These are phyloP conservation scores for Eupsittula cactorum DNA, from an alignment of 2,113 vertebrate species.

Conservation along the genomic window DNA sequence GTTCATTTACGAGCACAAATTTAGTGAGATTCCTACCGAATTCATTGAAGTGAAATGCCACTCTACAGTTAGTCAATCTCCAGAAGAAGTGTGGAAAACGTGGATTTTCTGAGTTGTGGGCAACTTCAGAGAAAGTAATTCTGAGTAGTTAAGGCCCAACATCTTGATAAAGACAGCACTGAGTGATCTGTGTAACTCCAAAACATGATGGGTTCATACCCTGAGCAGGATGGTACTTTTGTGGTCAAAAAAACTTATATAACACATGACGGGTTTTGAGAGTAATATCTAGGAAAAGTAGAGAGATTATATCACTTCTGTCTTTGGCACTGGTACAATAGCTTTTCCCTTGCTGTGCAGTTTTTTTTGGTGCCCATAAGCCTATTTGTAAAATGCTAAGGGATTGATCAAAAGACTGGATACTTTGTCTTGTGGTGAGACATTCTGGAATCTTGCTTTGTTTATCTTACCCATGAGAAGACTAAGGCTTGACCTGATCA, in stretches of 20 bases:
- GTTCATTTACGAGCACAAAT: neutral
- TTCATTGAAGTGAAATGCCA: neutral
- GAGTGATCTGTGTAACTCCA: neutral
- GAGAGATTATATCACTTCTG: neutral
- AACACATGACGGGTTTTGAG: neutral
- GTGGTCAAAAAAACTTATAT: neutral
- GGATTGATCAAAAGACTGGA: slow-evolving; percentile 42
- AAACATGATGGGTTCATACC: neutral
- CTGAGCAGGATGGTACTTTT: neutral
- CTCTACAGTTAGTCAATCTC: neutral
- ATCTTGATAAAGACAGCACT: neutral
- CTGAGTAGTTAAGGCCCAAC: neutral
- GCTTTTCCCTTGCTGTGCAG: neutral
- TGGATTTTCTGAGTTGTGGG: neutral
- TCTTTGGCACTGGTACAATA: neutral
- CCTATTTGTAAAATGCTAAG: slow-evolving; percentile 25
- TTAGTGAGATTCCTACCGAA: neutral
- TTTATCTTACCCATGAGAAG: slow-evolving; percentile 53
- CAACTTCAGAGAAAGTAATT: neutral
- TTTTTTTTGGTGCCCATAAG: neutral
- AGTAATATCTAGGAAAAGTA: neutral
- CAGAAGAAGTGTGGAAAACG: rapidly evolving
- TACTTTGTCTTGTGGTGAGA: slow-evolving; percentile 45
- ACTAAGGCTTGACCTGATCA: slow-evolving; percentile 38
- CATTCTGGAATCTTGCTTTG: slow-evolving; percentile 54